Base-by-base conservation (phyloP, 2,888 invertebrate genomes). In the Drosophila subsilvestris region DNA sequence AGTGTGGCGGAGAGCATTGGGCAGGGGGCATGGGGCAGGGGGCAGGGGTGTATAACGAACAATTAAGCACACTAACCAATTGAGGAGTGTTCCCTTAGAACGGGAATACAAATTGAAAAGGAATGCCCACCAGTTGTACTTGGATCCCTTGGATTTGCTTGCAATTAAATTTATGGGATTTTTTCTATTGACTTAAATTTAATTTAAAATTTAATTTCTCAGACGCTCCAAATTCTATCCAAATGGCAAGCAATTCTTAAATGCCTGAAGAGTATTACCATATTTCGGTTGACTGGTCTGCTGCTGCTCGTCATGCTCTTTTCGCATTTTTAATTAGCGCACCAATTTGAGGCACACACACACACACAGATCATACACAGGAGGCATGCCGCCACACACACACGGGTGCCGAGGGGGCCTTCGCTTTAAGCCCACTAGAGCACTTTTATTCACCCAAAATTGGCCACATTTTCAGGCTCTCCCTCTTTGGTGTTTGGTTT, bases 251-350 rank as follows among this genome's bases (percentile, higher is more conserved):
- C 29, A 10, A 29, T 29, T 29, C 29, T 29, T 9, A 10, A 29
- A 44, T 27, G 14, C 14, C n/a, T 17, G 45, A 51, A 9, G 12
- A 14, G 17, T 25, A 45, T 22, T 51, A 20, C 14, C 44, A 10
- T 12, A 18, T 57, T 53, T 60, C 25, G 8, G 55, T 47, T 17
- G 17, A 22, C 29, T 32, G 27, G 5, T 5, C 44, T 43, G 17
- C n/a, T 57, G 27, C n/a, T 29, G 12, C 48, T 17, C 29, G 48
- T 32, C 56, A 56, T 53, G 48, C 48, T 53, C 25, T 45, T 48
- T 55, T 50, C 25, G 47, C 74, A 63, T 49, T 69, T 77, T 72
- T 81, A 81, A 76, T 79, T 79, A 75, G 55, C 43, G 37, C 42
- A 48, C 58, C 57, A 18, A 57, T 45, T 68, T 63, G 63, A 55